Percentiles rank a stretch among this genome's conserved stretches.
phyloP scores from a whole-genome alignment of 2,888 invertebrate species.

The Julus scanicus region DNA sequence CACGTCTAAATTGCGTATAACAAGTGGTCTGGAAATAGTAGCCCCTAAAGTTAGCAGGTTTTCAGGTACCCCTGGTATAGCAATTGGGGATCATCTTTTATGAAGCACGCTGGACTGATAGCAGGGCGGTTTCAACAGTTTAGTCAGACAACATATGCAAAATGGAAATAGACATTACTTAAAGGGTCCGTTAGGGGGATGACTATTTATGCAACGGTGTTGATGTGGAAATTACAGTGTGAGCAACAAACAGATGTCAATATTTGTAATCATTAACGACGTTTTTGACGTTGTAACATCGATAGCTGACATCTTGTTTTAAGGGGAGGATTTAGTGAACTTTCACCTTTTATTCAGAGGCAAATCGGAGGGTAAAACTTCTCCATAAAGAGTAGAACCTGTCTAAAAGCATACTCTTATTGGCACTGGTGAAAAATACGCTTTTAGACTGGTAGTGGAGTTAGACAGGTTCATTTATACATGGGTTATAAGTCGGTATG shows the following conservation, averaged over 20 bases:
- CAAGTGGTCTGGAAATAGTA: not conserved
- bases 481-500: too few species aligned
- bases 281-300: not conserved
- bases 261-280: constrained; percentile 1
- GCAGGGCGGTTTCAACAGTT: not conserved
- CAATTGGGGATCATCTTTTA: not conserved
- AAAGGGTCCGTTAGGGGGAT: not conserved
- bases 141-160: not conserved
- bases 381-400: too few species aligned
- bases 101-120: not conserved
- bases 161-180: not conserved
- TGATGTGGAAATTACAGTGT: constrained; percentile 6
- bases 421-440: too few species aligned
- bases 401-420: too few species aligned
- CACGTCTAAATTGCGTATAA: not conserved
- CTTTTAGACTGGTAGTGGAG: too few species aligned
- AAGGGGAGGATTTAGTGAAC: not conserved
- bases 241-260: not conserved
- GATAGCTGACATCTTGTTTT: not conserved
- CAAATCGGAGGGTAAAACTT: too few species aligned
- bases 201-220: not conserved
- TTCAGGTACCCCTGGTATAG: not conserved
- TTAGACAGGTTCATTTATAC: too few species aligned
- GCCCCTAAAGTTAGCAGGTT: not conserved
- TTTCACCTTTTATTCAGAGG: too few species aligned